Evolutionary conservation across 2,888 invertebrate species (phyloP), one percentile per base, ranked within the genome.

Genomic region (Cephus spinipes): DNA sequence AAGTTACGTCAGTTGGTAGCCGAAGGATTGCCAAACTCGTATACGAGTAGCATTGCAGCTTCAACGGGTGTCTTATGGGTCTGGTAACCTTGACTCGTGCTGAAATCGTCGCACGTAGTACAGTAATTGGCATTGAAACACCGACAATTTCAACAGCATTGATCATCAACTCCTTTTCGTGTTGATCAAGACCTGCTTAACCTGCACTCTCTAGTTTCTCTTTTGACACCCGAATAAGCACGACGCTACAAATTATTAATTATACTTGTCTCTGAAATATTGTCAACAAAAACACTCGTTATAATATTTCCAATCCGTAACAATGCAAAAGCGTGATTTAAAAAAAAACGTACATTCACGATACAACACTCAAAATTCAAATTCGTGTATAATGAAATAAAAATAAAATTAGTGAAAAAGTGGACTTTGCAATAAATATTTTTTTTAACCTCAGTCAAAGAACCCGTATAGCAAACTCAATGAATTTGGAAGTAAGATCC

Each of bases 41-140:
- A 23, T 23, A 55, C 55, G 23, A 55, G 55, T 55, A 55, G 55
- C 55, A 55, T 55, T 23, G 55, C 55, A 55, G 55, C 55, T 55
- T 55, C 55, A 15, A 55, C 55, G 23, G 23, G 23, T 23, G 71
- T 71, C 71, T 71, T 71, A 71, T 33, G 71, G 33, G 31, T 71
- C 31, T 31, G 31, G 12, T 33, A 71, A 71, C 71, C 71, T 71
- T 71, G 71, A 71, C 71, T 71, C 71, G 71, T 71, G 71, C 71
- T 71, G 71, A 31, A 71, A 71, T 71, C 11, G 32, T 71, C 71
- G 71, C 71, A 71, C 71, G 71, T 71, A 71, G 71, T 32, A 71
- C 71, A 33, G 71, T 71, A 71, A 71, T 71, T 71, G 71, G 71
- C 71, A 71, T 71, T 71, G 71, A 71, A 71, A 71, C 32, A 23